These are phyloP conservation scores for Phymanthus crucifer DNA, from an alignment of 92 coral and sea anemone species.

Conservation along the genomic window DNA sequence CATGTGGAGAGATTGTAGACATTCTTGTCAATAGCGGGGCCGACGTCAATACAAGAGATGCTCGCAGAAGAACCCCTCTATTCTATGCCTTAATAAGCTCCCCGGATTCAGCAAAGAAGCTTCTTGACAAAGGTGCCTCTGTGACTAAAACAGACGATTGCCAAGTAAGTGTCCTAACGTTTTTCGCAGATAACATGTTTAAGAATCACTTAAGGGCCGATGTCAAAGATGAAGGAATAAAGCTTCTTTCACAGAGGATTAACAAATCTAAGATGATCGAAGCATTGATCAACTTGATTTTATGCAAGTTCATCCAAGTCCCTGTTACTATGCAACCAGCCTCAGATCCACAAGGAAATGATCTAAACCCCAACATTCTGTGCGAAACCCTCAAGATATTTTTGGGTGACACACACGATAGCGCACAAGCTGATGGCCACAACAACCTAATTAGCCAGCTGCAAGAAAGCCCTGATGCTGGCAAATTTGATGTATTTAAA, in stretches of 20 bases:
- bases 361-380: neutral
- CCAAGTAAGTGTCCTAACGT: neutral
- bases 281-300: neutral
- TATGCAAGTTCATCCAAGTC: too few species aligned
- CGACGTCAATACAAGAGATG: too few species aligned
- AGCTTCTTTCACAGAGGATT: neutral
- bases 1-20: too few species aligned
- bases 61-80: too few species aligned
- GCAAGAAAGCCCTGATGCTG: neutral
- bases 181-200: neutral
- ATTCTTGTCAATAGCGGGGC: too few species aligned
- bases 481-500: neutral
- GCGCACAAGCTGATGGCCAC: neutral
- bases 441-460: neutral
- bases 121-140: neutral
- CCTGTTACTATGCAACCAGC: neutral
- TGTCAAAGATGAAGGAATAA: neutral
- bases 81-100: neutral
- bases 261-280: neutral
- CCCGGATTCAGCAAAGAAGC: neutral
- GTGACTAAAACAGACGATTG: neutral
- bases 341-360: neutral
- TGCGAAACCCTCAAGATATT: neutral
- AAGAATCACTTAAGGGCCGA: neutral
- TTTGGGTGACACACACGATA: neutral